These are phyloP conservation scores for Mythimna impura DNA, from an alignment of 2,888 invertebrate genomes.

Conservation along the genomic window DNA sequence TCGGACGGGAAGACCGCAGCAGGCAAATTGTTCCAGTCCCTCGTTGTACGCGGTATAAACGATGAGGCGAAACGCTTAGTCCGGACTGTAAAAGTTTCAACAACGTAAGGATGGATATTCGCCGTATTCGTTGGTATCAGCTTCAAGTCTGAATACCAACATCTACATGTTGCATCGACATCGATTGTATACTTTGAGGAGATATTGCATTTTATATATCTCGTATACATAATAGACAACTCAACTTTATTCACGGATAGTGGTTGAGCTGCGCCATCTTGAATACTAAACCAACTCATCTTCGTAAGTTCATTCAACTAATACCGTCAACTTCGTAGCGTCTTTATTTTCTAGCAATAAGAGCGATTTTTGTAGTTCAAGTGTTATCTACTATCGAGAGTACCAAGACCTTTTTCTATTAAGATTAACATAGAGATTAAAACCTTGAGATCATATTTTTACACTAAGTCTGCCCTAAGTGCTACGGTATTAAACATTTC, in stretches of 20 bases:
- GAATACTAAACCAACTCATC: slow-evolving; percentile 37
- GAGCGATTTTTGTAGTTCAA: neutral
- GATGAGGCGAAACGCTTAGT: no score
- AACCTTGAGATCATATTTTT: slow-evolving; percentile 11
- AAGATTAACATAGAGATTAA: slow-evolving; percentile 37
- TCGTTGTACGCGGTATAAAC: no score
- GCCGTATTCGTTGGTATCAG: no score
- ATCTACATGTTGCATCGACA: slow-evolving; percentile 15
- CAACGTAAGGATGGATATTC: no score
- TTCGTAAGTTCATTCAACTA: slow-evolving; percentile 20
- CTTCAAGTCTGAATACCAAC: slow-evolving; percentile 26
- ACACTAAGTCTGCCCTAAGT: neutral
- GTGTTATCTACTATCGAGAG: neutral
- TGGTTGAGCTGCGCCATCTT: slow-evolving; percentile 29
- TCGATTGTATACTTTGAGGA: slow-evolving; percentile 16
- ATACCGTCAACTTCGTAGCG: neutral
- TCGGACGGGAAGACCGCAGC: no score
- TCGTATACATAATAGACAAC: neutral
- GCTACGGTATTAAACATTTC: neutral
- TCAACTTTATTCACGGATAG: slow-evolving; percentile 6
- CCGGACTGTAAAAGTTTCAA: no score
- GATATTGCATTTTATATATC: slow-evolving; percentile 21
- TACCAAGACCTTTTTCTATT: slow-evolving; percentile 12
- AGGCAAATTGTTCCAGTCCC: no score
- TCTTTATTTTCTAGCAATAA: neutral